phyloP scores from a whole-genome alignment of 2,113 vertebrate species.

The Nibea coibor region DNA sequence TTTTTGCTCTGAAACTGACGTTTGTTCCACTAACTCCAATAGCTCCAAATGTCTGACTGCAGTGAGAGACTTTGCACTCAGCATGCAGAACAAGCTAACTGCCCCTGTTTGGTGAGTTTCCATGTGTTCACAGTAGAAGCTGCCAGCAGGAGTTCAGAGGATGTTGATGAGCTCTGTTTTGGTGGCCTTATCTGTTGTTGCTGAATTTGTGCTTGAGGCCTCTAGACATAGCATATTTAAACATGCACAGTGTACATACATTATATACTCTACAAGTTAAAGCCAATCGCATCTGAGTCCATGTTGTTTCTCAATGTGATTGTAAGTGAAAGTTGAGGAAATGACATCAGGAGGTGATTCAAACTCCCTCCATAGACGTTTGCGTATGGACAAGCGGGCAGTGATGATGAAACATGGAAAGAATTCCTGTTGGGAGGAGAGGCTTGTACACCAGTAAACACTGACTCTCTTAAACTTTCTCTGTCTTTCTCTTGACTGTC shows the following conservation, averaged over 20 bases:
- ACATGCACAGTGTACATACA: not conserved
- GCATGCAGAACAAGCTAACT: constrained; percentile 15
- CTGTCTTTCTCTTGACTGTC: constrained; percentile 37
- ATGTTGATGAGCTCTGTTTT: constrained; percentile 26
- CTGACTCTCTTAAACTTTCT: constrained; percentile 58
- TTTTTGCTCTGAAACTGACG: constrained; percentile 38
- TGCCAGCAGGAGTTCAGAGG: constrained; percentile 13
- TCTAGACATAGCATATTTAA: not conserved
- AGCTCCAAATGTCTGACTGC: constrained; percentile 37
- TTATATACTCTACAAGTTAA: not conserved
- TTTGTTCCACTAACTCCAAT: constrained; percentile 40
- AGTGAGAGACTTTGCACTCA: constrained; percentile 19
- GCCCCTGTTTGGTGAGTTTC: constrained; percentile 4
- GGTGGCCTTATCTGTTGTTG: constrained; percentile 37
- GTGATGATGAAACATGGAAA: constrained; percentile 83
- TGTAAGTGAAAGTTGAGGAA: constrained; percentile 75
- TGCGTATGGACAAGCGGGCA: constrained; percentile 67
- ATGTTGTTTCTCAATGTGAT: constrained; percentile 61
- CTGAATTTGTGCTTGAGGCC: constrained; percentile 11
- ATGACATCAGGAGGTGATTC: constrained; percentile 78
- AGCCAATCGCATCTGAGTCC: constrained; percentile 36
- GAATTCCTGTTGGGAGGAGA: constrained; percentile 81
- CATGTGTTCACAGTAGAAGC: not conserved
- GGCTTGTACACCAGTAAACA: constrained; percentile 76
- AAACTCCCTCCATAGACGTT: constrained; percentile 57